Evolutionary conservation across 2,113 vertebrate genomes (phyloP).

Genomic region (Saccopteryx bilineata): DNA sequence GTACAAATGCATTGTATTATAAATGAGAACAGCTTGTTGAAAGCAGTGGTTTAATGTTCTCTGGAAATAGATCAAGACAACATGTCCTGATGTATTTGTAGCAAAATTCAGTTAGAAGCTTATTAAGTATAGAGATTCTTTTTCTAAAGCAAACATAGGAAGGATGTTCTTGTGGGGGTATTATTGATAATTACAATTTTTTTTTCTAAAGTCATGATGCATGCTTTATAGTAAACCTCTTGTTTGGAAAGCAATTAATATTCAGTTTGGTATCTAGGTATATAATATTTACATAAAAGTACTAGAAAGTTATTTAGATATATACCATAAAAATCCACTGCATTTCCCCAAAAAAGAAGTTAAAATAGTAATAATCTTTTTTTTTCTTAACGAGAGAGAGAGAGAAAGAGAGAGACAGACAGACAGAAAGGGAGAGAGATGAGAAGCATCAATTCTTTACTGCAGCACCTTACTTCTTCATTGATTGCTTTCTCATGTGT

Average conservation of each 20-base stretch:
- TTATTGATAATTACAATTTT: background rate
- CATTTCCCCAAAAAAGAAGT: background rate
- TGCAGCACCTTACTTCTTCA: too few relatives aligned
- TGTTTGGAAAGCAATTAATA: background rate
- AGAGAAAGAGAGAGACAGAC: too few relatives aligned
- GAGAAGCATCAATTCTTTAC: too few relatives aligned
- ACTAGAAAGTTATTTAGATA: background rate
- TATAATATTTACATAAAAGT: slow-evolving; percentile 42
- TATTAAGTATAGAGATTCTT: fast-evolving
- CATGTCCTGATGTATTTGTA: slow-evolving; percentile 29
- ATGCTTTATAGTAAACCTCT: background rate
- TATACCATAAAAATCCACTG: background rate
- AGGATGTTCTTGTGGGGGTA: background rate
- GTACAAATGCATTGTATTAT: background rate
- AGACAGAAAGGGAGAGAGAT: too few relatives aligned
- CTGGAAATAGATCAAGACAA: slow-evolving; percentile 43
- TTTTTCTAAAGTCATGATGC: slow-evolving; percentile 22
- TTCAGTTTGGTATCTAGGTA: background rate
- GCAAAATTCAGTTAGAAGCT: background rate
- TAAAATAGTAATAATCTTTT: background rate
- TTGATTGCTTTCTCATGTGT: too few relatives aligned
- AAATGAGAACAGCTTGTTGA: slow-evolving; percentile 64
- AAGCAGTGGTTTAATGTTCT: slow-evolving; percentile 4
- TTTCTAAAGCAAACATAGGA: background rate
- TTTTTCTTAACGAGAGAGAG: too few relatives aligned